phyloP scores from a whole-genome alignment of 2,113 vertebrate species.

The Toxotes chatareus region DNA sequence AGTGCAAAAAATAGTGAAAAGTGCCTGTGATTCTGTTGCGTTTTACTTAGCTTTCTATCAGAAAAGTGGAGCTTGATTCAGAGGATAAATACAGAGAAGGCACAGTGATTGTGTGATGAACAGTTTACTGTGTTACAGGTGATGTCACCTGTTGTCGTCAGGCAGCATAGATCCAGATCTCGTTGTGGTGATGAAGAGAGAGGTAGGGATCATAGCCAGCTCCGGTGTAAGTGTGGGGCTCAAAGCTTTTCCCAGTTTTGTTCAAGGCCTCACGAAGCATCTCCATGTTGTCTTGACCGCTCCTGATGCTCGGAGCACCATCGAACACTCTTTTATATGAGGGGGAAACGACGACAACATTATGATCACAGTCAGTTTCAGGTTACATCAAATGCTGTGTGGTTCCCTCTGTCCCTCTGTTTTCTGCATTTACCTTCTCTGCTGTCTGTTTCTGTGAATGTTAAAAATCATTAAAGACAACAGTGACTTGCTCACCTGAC shows the following conservation, averaged over 20 bases:
- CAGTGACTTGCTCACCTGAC: slow-evolving; percentile 37
- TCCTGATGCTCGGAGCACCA: accelerated
- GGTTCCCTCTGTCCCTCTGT: background rate
- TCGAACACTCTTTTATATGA: slow-evolving; percentile 49
- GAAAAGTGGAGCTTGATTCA: background rate
- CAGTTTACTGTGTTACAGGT: background rate
- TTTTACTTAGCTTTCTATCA: no score
- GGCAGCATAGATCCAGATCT: slow-evolving; percentile 69
- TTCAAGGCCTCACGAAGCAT: slow-evolving; percentile 29
- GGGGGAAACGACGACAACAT: background rate
- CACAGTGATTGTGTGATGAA: background rate
- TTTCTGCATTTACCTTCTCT: no score
- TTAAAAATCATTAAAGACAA: background rate
- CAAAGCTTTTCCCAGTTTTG: slow-evolving; percentile 46
- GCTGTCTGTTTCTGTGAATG: no score
- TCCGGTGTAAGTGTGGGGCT: background rate
- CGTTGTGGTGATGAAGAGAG: slow-evolving; percentile 61
- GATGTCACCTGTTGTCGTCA: background rate
- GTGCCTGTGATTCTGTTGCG: background rate
- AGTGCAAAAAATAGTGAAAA: background rate
- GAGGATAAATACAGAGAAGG: no score
- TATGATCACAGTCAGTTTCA: background rate
- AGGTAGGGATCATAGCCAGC: slow-evolving; percentile 67
- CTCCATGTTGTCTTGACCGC: background rate
- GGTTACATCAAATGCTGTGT: background rate